These are phyloP conservation scores for Ornithoptera alexandrae DNA, from an alignment of 2,888 invertebrate genomes.

Conservation along the genomic window DNA sequence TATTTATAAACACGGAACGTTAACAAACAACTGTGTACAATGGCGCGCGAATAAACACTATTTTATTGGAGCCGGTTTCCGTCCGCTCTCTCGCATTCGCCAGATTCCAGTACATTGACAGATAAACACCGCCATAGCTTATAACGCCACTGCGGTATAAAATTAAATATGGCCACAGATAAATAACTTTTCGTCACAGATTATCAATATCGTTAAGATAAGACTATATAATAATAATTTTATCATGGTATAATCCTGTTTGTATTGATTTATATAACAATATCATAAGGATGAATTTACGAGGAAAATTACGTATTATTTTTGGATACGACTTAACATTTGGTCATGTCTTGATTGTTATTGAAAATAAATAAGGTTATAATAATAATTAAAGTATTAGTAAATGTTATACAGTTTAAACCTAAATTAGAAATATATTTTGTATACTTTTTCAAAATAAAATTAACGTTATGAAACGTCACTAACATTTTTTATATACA, in stretches of 20 bases:
- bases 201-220: neutral
- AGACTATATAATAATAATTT: neutral
- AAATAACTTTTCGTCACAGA: neutral
- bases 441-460: too few species aligned
- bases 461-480: too few species aligned
- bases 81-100: neutral
- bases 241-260: neutral
- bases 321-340: neutral
- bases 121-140: neutral
- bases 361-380: too few species aligned
- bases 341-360: neutral
- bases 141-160: neutral
- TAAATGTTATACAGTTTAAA: too few species aligned
- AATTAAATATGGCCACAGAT: slow-evolving; percentile 4
- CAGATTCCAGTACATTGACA: slow-evolving; percentile 10
- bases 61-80: neutral
- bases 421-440: too few species aligned
- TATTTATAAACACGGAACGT: neutral
- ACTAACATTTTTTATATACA: too few species aligned
- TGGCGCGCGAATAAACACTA: slow-evolving; percentile 25
- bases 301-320: neutral
- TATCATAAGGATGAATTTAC: neutral
- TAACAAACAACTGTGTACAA: neutral
- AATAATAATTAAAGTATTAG: too few species aligned
- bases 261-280: neutral